A percentile compares a stretch with the other conserved stretches of the same genome.
Evolutionary conservation across 2,888 invertebrate genomes (phyloP).

Genomic region (Stenichneumon culpator): DNA sequence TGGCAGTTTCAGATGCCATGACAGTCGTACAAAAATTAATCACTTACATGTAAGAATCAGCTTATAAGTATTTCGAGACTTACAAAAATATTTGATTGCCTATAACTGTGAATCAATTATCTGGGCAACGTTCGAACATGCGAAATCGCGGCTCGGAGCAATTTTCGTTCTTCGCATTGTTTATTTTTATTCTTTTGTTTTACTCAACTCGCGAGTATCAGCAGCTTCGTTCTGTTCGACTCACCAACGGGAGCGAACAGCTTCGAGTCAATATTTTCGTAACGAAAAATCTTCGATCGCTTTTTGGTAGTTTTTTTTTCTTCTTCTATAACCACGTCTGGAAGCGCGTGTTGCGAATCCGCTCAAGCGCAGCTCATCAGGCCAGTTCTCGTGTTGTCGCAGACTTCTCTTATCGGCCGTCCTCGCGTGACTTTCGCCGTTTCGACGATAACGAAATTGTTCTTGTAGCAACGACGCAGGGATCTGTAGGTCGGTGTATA

Average conservation of each 20-base stretch:
- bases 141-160: neutral
- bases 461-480: slow-evolving; percentile 80
- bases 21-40: neutral
- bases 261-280: neutral
- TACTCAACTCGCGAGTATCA: neutral
- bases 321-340: neutral
- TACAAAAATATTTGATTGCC: neutral
- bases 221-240: neutral
- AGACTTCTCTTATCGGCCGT: slow-evolving; percentile 78
- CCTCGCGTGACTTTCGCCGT: slow-evolving; percentile 68
- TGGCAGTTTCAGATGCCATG: neutral
- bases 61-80: neutral
- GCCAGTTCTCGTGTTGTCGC: slow-evolving; percentile 79
- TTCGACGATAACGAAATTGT: slow-evolving; percentile 76
- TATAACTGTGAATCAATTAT: neutral
- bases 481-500: slow-evolving; percentile 78
- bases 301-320: neutral
- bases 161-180: neutral
- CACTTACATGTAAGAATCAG: neutral
- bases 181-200: neutral
- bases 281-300: neutral
- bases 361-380: slow-evolving; percentile 79
- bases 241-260: neutral
- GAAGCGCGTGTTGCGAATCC: neutral
- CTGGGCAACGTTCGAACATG: neutral